Evolutionary conservation across 2,888 invertebrate genomes (phyloP).

Genomic region (Ecliptopera silaceata): DNA sequence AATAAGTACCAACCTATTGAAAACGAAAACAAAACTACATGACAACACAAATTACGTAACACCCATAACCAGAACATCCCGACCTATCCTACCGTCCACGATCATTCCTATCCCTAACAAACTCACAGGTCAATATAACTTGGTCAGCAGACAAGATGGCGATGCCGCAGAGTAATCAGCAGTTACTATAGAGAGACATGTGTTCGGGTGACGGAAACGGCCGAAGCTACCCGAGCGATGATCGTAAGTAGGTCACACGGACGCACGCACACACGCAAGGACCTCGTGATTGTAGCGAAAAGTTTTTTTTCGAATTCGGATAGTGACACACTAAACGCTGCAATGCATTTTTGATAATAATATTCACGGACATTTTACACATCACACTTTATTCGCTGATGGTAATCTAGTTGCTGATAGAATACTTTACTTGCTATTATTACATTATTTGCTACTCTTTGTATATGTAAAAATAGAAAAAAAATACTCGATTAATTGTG

Average conservation of each 20-base stretch:
- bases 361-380: too few species aligned
- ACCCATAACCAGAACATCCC: conserved; percentile 29
- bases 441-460: too few species aligned
- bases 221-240: conserved; percentile 69
- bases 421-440: too few species aligned
- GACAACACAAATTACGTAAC: conserved; percentile 57
- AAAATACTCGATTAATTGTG: too few species aligned
- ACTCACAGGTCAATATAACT: conserved; percentile 51
- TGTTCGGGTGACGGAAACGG: conserved; percentile 66
- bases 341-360: background rate
- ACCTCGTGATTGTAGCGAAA: conserved; percentile 57
- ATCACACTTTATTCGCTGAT: too few species aligned
- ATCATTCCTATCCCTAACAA: background rate
- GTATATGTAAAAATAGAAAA: too few species aligned
- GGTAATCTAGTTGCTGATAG: too few species aligned
- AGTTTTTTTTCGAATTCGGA: conserved; percentile 60
- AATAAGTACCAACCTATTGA: conserved; percentile 17
- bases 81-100: conserved; percentile 29
- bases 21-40: conserved; percentile 25
- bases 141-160: conserved; percentile 65
- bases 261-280: conserved; percentile 63
- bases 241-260: conserved; percentile 81
- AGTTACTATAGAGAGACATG: conserved; percentile 51
- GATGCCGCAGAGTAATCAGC: conserved; percentile 3
- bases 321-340: conserved; percentile 51